Percentiles rank a stretch among this genome's conserved stretches.
Conservation (phyloP, 2,797 vertebrate genomes). For the Sarcoramphus papa region DNA sequence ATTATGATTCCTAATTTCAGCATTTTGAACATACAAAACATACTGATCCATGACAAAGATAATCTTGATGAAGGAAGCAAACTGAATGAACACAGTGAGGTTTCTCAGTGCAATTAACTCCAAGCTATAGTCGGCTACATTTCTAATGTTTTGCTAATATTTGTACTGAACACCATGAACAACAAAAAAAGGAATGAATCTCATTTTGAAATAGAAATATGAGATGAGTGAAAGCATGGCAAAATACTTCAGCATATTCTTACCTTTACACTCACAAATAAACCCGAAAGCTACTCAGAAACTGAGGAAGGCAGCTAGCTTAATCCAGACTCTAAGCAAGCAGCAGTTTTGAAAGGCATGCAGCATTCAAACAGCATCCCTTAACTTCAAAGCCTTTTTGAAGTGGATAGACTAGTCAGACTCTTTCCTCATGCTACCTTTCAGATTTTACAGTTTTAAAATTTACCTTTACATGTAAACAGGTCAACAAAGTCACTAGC, state of each 20-base stretch:
- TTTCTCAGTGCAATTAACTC: background rate
- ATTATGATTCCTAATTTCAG: background rate
- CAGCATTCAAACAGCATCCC: background rate
- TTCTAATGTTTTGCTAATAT: background rate
- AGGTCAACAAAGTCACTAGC: background rate
- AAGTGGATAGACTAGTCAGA: background rate
- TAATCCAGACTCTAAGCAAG: background rate
- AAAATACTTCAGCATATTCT: background rate
- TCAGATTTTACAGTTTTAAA: background rate
- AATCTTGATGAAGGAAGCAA: background rate
- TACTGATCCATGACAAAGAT: background rate
- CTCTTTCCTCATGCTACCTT: background rate
- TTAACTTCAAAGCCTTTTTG: constrained; percentile 26
- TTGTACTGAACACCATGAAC: background rate
- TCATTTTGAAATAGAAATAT: background rate
- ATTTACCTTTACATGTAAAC: background rate
- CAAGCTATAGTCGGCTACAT: background rate
- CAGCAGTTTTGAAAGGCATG: background rate
- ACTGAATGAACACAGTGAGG: background rate
- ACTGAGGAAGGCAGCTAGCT: background rate
- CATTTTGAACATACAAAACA: background rate
- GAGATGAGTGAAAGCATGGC: background rate
- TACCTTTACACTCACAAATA: background rate
- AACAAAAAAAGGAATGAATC: background rate
- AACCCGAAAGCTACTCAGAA: background rate